Evolutionary conservation across 2,797 vertebrate species (phyloP).

Genomic region (Oceanodroma leucorhoa): DNA sequence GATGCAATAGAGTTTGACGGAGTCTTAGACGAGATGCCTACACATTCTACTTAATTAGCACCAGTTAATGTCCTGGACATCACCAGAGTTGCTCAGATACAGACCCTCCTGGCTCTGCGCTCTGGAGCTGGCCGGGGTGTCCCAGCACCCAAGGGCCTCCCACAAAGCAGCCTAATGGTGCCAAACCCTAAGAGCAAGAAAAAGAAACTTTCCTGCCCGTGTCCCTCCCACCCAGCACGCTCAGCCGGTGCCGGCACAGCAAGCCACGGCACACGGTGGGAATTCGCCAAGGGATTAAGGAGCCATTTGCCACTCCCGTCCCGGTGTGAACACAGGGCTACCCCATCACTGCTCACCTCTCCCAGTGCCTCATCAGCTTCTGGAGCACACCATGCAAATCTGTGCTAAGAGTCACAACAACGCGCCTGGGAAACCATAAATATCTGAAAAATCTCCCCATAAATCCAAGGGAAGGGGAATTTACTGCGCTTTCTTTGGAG

Average conservation of each 20-base stretch:
- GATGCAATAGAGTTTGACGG: neutral
- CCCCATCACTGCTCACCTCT: neutral
- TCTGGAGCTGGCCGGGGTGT: neutral
- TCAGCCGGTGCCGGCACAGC: neutral
- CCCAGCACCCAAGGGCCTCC: neutral
- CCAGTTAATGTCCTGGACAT: neutral
- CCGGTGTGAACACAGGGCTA: neutral
- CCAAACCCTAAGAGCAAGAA: neutral
- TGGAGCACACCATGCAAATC: neutral
- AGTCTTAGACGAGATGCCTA: neutral
- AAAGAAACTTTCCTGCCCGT: neutral
- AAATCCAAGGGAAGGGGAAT: slow-evolving; percentile 43
- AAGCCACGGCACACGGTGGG: accelerated
- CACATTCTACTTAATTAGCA: neutral
- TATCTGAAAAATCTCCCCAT: slow-evolving; percentile 35
- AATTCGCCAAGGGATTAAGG: neutral
- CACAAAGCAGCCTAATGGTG: neutral
- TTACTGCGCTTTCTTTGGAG: slow-evolving; percentile 35
- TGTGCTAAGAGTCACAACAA: slow-evolving; percentile 15
- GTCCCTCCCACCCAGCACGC: neutral
- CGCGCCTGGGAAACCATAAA: slow-evolving; percentile 38
- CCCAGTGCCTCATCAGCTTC: neutral
- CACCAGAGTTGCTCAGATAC: accelerated
- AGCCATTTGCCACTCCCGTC: neutral
- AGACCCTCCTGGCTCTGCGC: neutral